Base-by-base conservation (phyloP, 2,888 invertebrate genomes). In the Chloromyia formosa region DNA sequence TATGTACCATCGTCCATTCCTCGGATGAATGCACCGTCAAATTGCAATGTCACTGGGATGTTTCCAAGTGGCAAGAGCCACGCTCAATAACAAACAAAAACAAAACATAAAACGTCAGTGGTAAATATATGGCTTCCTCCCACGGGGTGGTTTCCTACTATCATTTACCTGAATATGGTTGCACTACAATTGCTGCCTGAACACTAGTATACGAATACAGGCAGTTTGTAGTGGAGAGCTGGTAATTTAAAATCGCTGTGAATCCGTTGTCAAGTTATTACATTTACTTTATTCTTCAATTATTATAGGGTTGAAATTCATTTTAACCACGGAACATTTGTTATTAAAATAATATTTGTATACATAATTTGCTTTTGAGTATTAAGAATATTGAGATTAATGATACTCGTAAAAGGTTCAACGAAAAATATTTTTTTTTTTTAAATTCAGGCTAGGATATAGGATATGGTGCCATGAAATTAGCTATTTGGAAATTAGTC, bases 51-150 rank as follows among this genome's bases (percentile, higher is more conserved):
- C 18, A 10, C 56, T 53, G 2, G 3, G 9, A 56, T 56, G 56
- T 53, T 16, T 16, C 4, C 53, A 53, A 16, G 22, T 20, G 56
- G 56, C 4, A 22, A 18, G 56, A 56, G 22, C 10, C 14, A 23
- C 16, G 7, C 68, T 54, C 68, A 27, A 69, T 23, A 69, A 54
- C 53, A 69, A 54, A 69, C 54, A 53, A 53, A 68, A 69, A 69
- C 68, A 69, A 69, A 69, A 69, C 54, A 53, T 12, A 2, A 54
- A 69, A 69, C 23, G 12, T 20, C 12, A 23, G 62, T 40, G 40
- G 68, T 35, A 69, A 69, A 20, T 40, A 27, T 27, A 69, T 69
- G 68, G 23, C 27, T 69, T 69, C 68, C 68, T 7, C 10, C 14
- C 68, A n/a, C 68, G 54, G 20, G 7, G 45, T 45, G 12, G 14